Evolutionary conservation across 1,140 invertebrate genomes (phyloP).

Genomic region (Ceratoteleas bidentatus): DNA sequence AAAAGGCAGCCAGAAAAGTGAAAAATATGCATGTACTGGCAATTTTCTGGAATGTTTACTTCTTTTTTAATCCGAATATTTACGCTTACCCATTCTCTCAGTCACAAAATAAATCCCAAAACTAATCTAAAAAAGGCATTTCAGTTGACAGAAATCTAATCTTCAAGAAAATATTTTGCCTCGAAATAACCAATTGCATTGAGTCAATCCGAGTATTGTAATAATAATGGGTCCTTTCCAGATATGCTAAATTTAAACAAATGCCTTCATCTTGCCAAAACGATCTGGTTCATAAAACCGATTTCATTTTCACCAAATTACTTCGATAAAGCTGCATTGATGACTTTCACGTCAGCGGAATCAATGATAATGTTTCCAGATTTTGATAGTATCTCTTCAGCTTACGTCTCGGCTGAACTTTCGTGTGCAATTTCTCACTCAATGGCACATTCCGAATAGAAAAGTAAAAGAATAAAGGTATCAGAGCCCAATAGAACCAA

Average conservation of each 20-base stretch:
- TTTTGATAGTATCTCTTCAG: constrained; percentile 48
- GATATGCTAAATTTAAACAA: background rate
- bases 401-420: constrained; percentile 47
- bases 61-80: too few relatives aligned
- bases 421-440: constrained; percentile 54
- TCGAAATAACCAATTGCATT: too few relatives aligned
- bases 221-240: too few relatives aligned
- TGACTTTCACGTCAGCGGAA: constrained; percentile 53
- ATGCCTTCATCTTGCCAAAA: background rate
- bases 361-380: constrained; percentile 39
- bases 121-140: too few relatives aligned
- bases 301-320: constrained; percentile 39
- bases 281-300: background rate
- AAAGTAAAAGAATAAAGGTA: constrained; percentile 50
- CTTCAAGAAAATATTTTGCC: too few relatives aligned
- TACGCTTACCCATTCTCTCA: too few relatives aligned
- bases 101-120: too few relatives aligned
- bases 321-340: constrained; percentile 48
- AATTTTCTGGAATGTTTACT: too few relatives aligned
- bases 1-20: too few relatives aligned
- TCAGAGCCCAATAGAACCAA: constrained; percentile 38
- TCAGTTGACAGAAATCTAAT: too few relatives aligned
- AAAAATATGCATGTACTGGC: too few relatives aligned
- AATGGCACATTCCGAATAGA: constrained; percentile 51
- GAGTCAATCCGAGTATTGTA: too few relatives aligned